Evolutionary conservation across 2,797 vertebrate species (phyloP).

Genomic region (Florisuga fusca): DNA sequence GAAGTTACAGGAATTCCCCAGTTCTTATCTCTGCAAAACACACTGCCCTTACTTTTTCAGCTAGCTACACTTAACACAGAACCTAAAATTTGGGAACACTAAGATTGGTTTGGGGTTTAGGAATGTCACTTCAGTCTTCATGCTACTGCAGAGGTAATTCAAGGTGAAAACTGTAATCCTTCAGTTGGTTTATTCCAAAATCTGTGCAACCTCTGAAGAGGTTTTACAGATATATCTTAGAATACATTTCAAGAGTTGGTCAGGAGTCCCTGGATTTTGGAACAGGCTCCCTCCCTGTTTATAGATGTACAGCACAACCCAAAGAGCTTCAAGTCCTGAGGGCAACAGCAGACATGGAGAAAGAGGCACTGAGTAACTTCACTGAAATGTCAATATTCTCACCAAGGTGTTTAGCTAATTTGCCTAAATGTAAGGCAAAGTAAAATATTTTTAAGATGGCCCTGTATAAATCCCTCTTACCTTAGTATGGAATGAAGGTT

Average conservation of each 20-base stretch:
- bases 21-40: background rate
- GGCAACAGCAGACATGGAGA: background rate
- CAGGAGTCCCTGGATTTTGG: background rate
- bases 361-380: background rate
- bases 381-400: background rate
- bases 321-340: background rate
- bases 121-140: background rate
- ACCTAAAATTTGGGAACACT: background rate
- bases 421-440: background rate
- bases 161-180: background rate
- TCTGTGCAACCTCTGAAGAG: background rate
- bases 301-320: background rate
- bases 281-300: background rate
- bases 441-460: background rate
- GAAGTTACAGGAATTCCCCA: background rate
- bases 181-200: background rate
- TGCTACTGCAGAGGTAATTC: background rate
- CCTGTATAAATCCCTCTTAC: background rate
- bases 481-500: background rate
- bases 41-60: background rate
- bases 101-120: background rate
- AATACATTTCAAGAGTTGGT: background rate
- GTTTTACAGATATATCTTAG: background rate
- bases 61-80: background rate
- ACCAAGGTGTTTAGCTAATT: background rate